phyloP scores from a whole-genome alignment of 2,888 invertebrate species.

The Oithona nana region DNA sequence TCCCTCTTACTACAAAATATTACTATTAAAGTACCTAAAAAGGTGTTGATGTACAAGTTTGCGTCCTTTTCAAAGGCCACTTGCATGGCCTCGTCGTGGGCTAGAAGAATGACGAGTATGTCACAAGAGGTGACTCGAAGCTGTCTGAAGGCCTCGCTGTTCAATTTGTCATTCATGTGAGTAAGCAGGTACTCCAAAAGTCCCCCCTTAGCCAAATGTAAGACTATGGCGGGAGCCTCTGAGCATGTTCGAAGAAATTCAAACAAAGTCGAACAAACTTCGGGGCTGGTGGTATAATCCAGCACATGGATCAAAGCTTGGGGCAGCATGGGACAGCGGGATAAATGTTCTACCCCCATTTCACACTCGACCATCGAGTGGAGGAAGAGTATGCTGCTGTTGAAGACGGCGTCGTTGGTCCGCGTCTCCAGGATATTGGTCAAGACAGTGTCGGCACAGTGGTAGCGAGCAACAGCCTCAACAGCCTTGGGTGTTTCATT shows the following conservation, averaged over 20 bases:
- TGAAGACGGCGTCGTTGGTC: slow-evolving; percentile 15
- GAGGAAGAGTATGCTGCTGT: neutral
- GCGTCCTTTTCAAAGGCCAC: neutral
- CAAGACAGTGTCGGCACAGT: neutral
- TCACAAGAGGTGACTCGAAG: neutral
- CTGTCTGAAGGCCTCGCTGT: neutral
- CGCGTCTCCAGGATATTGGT: neutral
- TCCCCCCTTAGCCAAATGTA: slow-evolving; percentile 8
- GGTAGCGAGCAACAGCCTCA: neutral
- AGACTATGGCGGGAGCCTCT: neutral
- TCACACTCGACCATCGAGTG: neutral
- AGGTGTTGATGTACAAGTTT: neutral
- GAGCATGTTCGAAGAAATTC: neutral
- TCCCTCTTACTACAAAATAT: neutral
- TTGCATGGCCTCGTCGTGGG: slow-evolving; percentile 8
- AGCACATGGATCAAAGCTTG: neutral
- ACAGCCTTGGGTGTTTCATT: neutral
- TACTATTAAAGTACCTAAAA: neutral
- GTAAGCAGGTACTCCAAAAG: neutral
- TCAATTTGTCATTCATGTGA: neutral
- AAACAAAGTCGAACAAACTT: neutral
- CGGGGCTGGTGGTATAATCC: slow-evolving; percentile 9
- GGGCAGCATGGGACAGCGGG: neutral
- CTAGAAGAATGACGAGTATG: neutral
- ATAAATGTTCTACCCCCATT: neutral